Conservation (phyloP, 1,140 invertebrate species). For the Helicoverpa armigera region DNA sequence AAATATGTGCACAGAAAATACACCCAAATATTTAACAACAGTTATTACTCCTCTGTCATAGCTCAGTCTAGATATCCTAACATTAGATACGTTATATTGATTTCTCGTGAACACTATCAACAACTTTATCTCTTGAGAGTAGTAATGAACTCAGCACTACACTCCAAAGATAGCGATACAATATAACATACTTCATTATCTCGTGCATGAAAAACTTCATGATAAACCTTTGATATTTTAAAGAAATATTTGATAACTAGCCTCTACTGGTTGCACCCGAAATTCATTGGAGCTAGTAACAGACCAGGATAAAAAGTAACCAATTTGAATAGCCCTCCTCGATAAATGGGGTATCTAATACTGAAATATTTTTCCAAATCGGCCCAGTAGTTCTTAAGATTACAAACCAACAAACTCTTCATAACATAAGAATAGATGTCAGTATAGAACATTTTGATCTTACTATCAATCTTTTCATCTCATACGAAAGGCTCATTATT, state of each 20-base stretch:
- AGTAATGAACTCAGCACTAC: conserved; percentile 3
- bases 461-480: no score
- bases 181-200: background rate
- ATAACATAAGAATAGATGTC: no score
- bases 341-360: no score
- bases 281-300: no score
- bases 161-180: background rate
- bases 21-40: background rate
- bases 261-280: no score
- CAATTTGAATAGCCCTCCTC: no score
- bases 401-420: no score
- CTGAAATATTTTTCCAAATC: conserved; percentile 21
- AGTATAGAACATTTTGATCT: no score
- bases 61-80: no score
- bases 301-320: no score
- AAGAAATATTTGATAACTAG: background rate
- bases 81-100: background rate
- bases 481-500: no score
- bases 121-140: background rate
- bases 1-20: background rate
- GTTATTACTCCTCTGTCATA: background rate
- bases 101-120: conserved; percentile 5
- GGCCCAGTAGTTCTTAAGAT: background rate
- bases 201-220: background rate
- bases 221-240: background rate